These are phyloP conservation scores for Wiebesia pumilae DNA, from an alignment of 1,140 invertebrate genomes.

Conservation along the genomic window DNA sequence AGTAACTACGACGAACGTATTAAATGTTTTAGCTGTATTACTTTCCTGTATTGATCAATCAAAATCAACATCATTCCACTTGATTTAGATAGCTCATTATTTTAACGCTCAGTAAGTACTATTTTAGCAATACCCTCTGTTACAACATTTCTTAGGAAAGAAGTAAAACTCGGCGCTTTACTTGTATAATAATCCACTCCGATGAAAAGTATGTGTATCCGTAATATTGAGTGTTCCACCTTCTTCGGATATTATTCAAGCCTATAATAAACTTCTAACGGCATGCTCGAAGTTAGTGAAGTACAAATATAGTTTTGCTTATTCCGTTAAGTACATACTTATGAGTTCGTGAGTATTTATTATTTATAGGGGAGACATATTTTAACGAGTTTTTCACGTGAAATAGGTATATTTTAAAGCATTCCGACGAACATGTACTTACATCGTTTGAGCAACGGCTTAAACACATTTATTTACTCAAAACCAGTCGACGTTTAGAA, in stretches of 20 bases:
- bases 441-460: too few species aligned
- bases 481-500: too few species aligned
- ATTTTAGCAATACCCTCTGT: background rate
- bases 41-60: background rate
- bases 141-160: slow-evolving; percentile 2
- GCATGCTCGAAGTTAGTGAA: background rate
- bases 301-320: background rate
- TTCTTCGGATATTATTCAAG: background rate
- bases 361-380: background rate
- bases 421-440: too few species aligned
- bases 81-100: slow-evolving; percentile 14
- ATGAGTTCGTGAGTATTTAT: background rate
- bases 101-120: background rate
- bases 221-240: background rate
- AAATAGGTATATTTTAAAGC: too few species aligned
- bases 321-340: background rate
- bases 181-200: background rate
- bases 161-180: background rate
- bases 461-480: too few species aligned
- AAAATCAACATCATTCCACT: background rate
- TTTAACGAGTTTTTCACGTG: too few species aligned
- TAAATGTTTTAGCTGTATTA: background rate
- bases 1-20: background rate
- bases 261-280: background rate
- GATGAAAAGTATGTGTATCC: background rate